A percentile compares a stretch with the other conserved stretches of the same genome.
phyloP scores from a whole-genome alignment of 2,797 vertebrate genomes.

The Enteromius paludinosus region DNA sequence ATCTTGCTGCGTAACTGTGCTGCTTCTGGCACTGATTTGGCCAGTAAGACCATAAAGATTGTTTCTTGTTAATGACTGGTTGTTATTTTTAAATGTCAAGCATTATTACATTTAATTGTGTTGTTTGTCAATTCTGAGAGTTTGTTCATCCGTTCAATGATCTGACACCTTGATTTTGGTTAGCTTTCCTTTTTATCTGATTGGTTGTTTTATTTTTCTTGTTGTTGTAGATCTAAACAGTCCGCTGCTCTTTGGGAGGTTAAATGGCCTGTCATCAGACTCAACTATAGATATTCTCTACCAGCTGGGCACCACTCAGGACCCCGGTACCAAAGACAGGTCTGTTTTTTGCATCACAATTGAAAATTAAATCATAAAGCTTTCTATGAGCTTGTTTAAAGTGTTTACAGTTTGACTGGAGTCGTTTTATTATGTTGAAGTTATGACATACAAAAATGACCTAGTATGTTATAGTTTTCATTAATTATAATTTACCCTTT shows the following conservation, averaged over 20 bases:
- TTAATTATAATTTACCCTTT: background rate
- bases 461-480: background rate
- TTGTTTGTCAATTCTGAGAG: background rate
- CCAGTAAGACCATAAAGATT: constrained; percentile 78
- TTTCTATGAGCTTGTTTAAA: background rate
- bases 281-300: constrained; percentile 99
- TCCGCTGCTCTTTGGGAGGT: constrained; percentile 94
- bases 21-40: constrained; percentile 93
- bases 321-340: constrained; percentile 97
- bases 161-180: background rate
- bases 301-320: constrained; percentile 97
- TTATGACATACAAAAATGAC: background rate
- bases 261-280: constrained; percentile 97
- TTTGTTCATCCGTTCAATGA: background rate
- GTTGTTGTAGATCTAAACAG: constrained; percentile 91
- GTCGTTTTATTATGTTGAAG: background rate
- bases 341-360: constrained; percentile 63
- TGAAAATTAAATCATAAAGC: background rate
- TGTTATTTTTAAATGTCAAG: background rate
- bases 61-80: background rate
- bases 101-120: background rate
- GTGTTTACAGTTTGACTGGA: background rate
- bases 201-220: background rate
- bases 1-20: constrained; percentile 97
- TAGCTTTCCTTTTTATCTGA: background rate